Conservation (phyloP, 2,113 vertebrate species). For the Phylloscopus trochiloides region DNA sequence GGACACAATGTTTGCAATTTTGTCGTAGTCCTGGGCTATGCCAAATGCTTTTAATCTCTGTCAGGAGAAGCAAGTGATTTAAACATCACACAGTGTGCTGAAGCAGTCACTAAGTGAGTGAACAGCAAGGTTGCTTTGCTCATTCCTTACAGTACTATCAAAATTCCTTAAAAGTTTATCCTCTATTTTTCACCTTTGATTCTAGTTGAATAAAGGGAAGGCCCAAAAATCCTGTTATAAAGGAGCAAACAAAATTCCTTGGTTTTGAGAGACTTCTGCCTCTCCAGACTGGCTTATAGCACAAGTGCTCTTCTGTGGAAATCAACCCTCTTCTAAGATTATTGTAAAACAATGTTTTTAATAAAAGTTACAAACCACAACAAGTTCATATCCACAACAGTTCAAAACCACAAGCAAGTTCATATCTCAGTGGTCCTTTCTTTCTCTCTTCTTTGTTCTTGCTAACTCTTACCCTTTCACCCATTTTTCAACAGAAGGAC, state of each 20-base stretch:
- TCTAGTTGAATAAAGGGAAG: neutral
- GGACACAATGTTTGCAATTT: neutral
- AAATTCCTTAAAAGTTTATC: neutral
- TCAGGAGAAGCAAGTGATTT: neutral
- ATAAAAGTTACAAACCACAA: neutral
- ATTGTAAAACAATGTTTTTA: neutral
- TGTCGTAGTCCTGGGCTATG: neutral
- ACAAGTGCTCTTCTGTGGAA: neutral
- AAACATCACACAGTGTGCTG: neutral
- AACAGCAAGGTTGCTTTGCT: neutral
- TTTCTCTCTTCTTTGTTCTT: neutral
- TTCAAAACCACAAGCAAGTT: neutral
- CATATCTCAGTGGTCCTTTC: fast-evolving
- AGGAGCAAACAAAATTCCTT: neutral
- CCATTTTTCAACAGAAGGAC: neutral
- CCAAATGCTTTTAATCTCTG: neutral
- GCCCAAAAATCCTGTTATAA: neutral
- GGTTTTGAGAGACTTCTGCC: neutral
- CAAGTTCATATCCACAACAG: neutral
- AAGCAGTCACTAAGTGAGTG: neutral
- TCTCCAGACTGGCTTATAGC: neutral
- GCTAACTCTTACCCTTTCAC: neutral
- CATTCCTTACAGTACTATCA: neutral
- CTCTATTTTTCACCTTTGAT: neutral
- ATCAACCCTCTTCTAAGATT: neutral